A percentile compares a stretch with the other conserved stretches of the same genome.
Conservation (phyloP, 2,113 vertebrate species). For the Silurus glanis region DNA sequence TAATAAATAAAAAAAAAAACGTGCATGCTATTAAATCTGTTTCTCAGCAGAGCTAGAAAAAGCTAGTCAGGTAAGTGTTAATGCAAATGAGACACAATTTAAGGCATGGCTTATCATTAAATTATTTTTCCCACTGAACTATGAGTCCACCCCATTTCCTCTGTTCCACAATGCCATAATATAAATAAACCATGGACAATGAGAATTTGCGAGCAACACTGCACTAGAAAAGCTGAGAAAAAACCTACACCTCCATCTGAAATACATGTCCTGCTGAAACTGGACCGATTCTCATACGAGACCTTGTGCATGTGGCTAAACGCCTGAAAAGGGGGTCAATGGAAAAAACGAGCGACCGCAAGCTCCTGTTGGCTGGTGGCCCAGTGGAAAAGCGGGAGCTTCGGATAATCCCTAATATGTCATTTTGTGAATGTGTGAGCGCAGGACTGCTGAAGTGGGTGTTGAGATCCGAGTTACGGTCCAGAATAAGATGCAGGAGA, state of each 20-base stretch:
- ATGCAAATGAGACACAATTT: neutral
- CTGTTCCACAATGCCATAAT: neutral
- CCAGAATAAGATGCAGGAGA: conserved; percentile 8
- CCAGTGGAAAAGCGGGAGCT: conserved; percentile 45
- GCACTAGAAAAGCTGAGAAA: neutral
- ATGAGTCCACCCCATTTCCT: neutral
- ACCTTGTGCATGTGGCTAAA: conserved; percentile 26
- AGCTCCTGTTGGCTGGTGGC: conserved; percentile 44
- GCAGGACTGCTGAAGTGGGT: conserved; percentile 3
- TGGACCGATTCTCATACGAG: conserved; percentile 24
- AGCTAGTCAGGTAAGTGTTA: neutral
- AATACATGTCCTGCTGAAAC: neutral
- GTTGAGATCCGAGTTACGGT: conserved; percentile 33
- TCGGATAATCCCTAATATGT: conserved; percentile 50
- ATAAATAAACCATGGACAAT: conserved; percentile 11
- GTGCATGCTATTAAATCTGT: neutral
- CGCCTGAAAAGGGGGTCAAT: conserved; percentile 44
- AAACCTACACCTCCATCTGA: neutral
- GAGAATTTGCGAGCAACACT: conserved; percentile 2
- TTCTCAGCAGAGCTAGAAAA: neutral
- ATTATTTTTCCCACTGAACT: neutral
- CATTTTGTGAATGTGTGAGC: conserved; percentile 45
- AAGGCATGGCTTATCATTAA: neutral
- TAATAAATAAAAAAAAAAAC: neutral
- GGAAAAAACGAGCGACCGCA: conserved; percentile 49